Percentiles rank a stretch among this genome's conserved stretches.
phyloP scores from a whole-genome alignment of 2,113 vertebrate genomes.

The Chroicocephalus ridibundus region DNA sequence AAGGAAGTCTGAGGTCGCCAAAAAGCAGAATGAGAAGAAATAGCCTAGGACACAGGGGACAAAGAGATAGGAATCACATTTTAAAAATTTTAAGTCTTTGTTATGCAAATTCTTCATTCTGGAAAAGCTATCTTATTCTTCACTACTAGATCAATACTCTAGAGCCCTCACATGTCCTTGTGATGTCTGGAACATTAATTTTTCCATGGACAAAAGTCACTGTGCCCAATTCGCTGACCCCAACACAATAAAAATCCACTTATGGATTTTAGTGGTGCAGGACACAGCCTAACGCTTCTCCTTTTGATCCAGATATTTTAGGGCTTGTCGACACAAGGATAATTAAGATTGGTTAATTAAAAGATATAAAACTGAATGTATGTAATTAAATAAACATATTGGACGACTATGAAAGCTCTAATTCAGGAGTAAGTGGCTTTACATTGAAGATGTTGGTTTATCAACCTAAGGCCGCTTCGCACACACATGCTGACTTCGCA shows the following conservation, averaged over 20 bases:
- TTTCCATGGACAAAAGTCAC: neutral
- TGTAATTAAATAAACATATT: neutral
- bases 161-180: neutral
- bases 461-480: neutral
- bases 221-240: neutral
- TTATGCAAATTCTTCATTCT: neutral
- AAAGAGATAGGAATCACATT: neutral
- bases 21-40: neutral
- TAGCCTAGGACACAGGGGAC: neutral
- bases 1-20: neutral
- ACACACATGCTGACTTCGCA: neutral
- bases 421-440: neutral
- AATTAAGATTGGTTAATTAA: neutral
- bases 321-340: neutral
- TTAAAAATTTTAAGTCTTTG: neutral
- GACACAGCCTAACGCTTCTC: neutral
- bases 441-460: neutral
- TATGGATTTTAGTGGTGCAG: neutral
- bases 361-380: neutral
- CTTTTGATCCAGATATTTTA: neutral
- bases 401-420: neutral
- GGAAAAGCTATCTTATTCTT: neutral
- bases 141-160: neutral
- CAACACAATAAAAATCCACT: neutral
- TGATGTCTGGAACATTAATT: neutral